Conservation (phyloP, 2,797 vertebrate species). For the Cyclura pinguis region DNA sequence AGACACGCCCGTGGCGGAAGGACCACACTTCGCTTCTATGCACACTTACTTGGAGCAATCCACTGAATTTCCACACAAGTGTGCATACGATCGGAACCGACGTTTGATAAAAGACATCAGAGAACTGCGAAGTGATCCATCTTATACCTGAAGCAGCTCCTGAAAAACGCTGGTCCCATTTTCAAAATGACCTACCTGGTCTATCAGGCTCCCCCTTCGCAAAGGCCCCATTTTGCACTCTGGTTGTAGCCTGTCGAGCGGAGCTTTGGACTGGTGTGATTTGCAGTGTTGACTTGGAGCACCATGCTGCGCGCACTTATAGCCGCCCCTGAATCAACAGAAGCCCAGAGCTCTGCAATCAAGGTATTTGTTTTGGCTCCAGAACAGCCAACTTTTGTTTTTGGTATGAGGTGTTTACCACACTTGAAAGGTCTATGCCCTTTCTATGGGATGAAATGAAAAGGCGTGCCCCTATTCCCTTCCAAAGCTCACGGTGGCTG, state of each 20-base stretch:
- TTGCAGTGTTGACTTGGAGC: neutral
- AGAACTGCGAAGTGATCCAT: neutral
- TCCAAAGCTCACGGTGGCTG: neutral
- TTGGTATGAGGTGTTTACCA: neutral
- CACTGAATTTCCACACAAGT: neutral
- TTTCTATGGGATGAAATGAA: neutral
- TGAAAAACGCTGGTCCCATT: neutral
- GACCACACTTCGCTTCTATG: neutral
- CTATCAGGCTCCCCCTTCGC: constrained; percentile 37
- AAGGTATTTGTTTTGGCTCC: constrained; percentile 21
- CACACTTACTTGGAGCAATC: neutral
- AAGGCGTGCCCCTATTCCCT: neutral
- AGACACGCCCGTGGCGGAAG: too few species aligned
- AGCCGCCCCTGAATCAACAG: constrained; percentile 17
- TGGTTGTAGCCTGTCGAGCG: neutral
- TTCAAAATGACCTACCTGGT: constrained; percentile 28
- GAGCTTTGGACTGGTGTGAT: neutral
- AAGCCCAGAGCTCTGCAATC: neutral
- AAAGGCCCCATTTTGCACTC: constrained; percentile 34
- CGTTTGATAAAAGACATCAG: neutral
- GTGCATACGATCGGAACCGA: neutral
- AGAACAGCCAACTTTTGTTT: neutral
- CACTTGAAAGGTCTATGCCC: neutral
- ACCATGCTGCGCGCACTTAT: neutral
- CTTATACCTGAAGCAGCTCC: neutral